A percentile compares a stretch with the other conserved stretches of the same genome.
Conservation (phyloP, 92 coral and sea anemone species). For the Palythoa caribaeorum region DNA sequence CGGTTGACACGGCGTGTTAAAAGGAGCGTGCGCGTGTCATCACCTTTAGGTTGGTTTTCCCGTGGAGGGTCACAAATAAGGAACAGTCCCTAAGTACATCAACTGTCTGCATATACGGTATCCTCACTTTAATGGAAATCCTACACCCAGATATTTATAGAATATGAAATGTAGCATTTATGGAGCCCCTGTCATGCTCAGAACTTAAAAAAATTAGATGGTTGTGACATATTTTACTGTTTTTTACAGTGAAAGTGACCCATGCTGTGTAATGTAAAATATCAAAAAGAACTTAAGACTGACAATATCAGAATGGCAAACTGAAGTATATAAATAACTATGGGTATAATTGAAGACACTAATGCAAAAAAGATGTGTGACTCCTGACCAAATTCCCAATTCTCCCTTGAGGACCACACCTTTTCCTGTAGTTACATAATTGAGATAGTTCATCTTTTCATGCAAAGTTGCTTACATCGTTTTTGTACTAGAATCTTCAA, state of each 20-base stretch:
- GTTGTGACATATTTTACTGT: slow-evolving; percentile 5
- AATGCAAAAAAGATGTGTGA: slow-evolving; percentile 19
- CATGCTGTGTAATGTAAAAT: slow-evolving; percentile 24
- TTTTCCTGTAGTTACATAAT: slow-evolving; percentile 33
- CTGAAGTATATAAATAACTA: slow-evolving; percentile 21
- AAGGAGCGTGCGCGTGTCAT: too few relatives aligned
- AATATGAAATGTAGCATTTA: slow-evolving; percentile 30
- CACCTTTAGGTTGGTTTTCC: too few relatives aligned
- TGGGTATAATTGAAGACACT: slow-evolving; percentile 1
- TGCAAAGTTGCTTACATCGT: not conserved
- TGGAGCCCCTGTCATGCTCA: slow-evolving; percentile 22
- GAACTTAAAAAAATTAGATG: slow-evolving; percentile 7
- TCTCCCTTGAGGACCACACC: slow-evolving; percentile 31
- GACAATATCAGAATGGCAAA: slow-evolving; percentile 34
- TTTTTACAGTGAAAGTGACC: slow-evolving; percentile 22
- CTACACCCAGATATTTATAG: slow-evolving; percentile 17
- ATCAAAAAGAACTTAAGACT: slow-evolving; percentile 20
- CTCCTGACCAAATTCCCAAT: slow-evolving; percentile 2
- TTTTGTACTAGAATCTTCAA: not conserved
- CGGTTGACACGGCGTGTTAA: too few relatives aligned
- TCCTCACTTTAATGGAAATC: not conserved
- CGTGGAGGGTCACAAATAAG: too few relatives aligned
- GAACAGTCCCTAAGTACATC: slow-evolving; percentile 16
- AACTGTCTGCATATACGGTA: slow-evolving; percentile 15
- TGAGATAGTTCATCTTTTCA: slow-evolving; percentile 3